Conservation (phyloP, 2,888 invertebrate genomes). For the Heliconius charithonia region DNA sequence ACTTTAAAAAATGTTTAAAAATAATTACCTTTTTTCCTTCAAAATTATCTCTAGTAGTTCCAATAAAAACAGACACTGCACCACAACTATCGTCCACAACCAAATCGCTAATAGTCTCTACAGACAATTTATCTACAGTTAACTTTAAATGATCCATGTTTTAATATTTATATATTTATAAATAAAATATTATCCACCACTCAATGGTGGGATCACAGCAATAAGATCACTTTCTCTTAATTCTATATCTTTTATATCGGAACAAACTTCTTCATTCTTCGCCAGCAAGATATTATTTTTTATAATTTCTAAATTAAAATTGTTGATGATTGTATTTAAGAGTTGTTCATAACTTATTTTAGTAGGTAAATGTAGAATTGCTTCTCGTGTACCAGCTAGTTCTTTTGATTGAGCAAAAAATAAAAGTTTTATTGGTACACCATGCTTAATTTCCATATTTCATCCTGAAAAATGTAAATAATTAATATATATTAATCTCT, state of each 20-base stretch:
- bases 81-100: slow-evolving; percentile 91
- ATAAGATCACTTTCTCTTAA: slow-evolving; percentile 90
- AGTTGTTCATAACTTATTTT: slow-evolving; percentile 84
- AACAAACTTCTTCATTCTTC: slow-evolving; percentile 91
- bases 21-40: slow-evolving; percentile 89
- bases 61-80: slow-evolving; percentile 94
- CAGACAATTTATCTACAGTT: slow-evolving; percentile 85
- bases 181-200: slow-evolving; percentile 88
- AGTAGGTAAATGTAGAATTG: slow-evolving; percentile 77
- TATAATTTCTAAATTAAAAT: slow-evolving; percentile 87
- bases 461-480: slow-evolving; percentile 56
- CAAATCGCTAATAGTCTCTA: slow-evolving; percentile 86
- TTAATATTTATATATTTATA: slow-evolving; percentile 27
- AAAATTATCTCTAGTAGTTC: slow-evolving; percentile 93
- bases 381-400: slow-evolving; percentile 86
- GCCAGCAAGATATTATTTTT: slow-evolving; percentile 90
- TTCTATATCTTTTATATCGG: slow-evolving; percentile 78
- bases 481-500: not conserved
- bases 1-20: too few species aligned
- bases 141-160: slow-evolving; percentile 89
- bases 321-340: slow-evolving; percentile 83
- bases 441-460: slow-evolving; percentile 77
- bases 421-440: slow-evolving; percentile 86
- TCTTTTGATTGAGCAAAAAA: slow-evolving; percentile 97
- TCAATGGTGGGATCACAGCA: slow-evolving; percentile 96